phyloP scores from a whole-genome alignment of 1,140 invertebrate genomes.

The Nasonia giraulti region DNA sequence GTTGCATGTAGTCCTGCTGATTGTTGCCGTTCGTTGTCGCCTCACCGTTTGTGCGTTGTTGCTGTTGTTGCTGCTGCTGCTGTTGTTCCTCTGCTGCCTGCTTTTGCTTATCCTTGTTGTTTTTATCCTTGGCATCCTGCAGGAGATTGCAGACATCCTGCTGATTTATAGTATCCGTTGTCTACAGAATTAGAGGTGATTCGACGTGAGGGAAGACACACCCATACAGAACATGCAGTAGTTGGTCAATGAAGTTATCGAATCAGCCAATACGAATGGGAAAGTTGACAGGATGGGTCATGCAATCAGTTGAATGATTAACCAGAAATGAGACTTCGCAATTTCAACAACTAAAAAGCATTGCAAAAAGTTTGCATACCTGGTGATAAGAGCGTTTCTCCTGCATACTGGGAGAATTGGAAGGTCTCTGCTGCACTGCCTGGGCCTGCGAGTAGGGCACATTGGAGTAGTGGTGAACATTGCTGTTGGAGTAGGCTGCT shows the following conservation, averaged over 20 bases:
- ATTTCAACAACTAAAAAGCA: background rate
- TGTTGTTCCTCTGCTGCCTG: constrained; percentile 71
- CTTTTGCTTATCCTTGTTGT: constrained; percentile 69
- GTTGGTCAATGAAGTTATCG: background rate
- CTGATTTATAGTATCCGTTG: constrained; percentile 70
- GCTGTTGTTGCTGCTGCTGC: constrained; percentile 71
- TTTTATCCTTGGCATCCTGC: constrained; percentile 61
- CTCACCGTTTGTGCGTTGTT: constrained; percentile 60
- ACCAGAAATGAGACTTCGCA: background rate
- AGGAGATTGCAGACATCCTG: constrained; percentile 72
- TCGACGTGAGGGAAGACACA: background rate
- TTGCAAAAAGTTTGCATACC: constrained; percentile 54
- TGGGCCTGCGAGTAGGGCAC: constrained; percentile 72
- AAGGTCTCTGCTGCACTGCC: constrained; percentile 69
- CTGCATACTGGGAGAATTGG: constrained; percentile 72
- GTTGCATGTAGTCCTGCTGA: constrained; percentile 72
- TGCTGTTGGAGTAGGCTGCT: constrained; percentile 69
- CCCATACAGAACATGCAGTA: background rate
- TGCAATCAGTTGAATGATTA: background rate
- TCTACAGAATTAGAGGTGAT: constrained; percentile 51
- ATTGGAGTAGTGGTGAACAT: constrained; percentile 73
- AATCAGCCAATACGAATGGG: background rate
- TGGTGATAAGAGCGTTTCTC: constrained; percentile 73
- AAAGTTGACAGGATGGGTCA: background rate
- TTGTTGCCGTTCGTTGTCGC: constrained; percentile 62